Conservation (phyloP, 2,888 invertebrate genomes). For the Stenolophus ochropezus region DNA sequence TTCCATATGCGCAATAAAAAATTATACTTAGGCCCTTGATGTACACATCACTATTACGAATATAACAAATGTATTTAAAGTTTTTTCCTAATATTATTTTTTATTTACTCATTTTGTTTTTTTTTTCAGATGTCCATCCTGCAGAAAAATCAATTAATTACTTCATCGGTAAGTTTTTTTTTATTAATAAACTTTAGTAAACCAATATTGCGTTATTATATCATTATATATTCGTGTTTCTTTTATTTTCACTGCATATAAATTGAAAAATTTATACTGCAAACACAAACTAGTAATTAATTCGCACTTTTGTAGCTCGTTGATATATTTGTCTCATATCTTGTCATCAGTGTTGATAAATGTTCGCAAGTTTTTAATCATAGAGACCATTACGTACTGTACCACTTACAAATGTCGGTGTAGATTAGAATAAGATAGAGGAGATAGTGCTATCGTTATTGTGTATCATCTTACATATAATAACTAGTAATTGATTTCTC, state of each 20-base stretch:
- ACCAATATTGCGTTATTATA: not conserved
- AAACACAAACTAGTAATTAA: not conserved
- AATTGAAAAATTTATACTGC: not conserved
- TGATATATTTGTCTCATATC: not conserved
- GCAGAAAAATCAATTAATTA: not conserved
- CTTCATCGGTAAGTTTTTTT: not conserved
- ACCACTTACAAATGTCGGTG: slow-evolving; percentile 24
- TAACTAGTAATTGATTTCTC: not conserved
- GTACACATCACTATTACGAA: too few relatives aligned
- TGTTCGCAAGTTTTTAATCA: slow-evolving; percentile 7
- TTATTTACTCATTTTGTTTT: not conserved
- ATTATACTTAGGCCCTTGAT: too few relatives aligned
- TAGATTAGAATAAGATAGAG: slow-evolving; percentile 10
- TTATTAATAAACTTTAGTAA: not conserved
- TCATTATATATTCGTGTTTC: not conserved
- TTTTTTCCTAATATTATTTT: not conserved
- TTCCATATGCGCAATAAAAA: too few relatives aligned
- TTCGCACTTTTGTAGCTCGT: not conserved
- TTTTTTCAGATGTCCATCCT: not conserved
- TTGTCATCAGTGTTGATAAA: slow-evolving; percentile 8
- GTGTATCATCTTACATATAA: slow-evolving; percentile 14
- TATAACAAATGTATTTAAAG: not conserved
- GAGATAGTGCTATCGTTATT: not conserved
- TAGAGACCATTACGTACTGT: not conserved
- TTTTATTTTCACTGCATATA: not conserved